A percentile compares a stretch with the other conserved stretches of the same genome.
Evolutionary conservation across 2,888 invertebrate species (phyloP).

Genomic region (Pachliopta kotzebuea): DNA sequence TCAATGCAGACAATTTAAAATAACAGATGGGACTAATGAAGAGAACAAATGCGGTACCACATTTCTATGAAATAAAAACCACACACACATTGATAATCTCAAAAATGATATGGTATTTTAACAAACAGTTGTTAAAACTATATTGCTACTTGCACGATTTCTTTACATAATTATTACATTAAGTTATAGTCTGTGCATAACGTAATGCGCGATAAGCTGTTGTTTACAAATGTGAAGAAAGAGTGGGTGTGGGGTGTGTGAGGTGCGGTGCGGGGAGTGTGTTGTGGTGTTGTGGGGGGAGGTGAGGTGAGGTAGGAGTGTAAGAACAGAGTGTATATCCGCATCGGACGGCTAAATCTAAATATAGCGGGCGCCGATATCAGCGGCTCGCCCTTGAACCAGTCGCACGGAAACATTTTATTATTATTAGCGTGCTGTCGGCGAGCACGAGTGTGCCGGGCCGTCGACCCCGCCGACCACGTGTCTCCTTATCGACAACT

Average conservation of each 20-base stretch:
- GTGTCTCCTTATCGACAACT: slow-evolving; percentile 81
- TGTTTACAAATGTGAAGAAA: slow-evolving; percentile 32
- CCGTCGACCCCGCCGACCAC: slow-evolving; percentile 77
- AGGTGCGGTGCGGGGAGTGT: no score
- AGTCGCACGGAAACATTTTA: slow-evolving; percentile 81
- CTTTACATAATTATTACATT: slow-evolving; percentile 7
- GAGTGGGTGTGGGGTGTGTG: slow-evolving; percentile 21
- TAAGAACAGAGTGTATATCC: slow-evolving; percentile 57
- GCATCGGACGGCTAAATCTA: slow-evolving; percentile 77
- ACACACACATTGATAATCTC: no score
- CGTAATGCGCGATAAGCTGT: slow-evolving; percentile 15
- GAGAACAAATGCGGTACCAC: no score
- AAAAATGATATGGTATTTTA: not conserved
- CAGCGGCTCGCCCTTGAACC: slow-evolving; percentile 81
- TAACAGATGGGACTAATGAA: no score
- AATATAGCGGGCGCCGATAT: slow-evolving; percentile 80
- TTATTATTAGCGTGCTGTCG: slow-evolving; percentile 81
- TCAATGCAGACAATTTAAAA: no score
- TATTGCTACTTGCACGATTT: not conserved
- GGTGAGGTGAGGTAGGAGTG: slow-evolving; percentile 35
- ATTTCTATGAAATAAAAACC: no score
- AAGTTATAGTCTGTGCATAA: not conserved
- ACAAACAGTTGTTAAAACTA: not conserved
- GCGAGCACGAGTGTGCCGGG: slow-evolving; percentile 79
- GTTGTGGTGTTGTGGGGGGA: no score